Conservation (phyloP, 2,113 vertebrate species). For the Trichomycterus rosablanca region DNA sequence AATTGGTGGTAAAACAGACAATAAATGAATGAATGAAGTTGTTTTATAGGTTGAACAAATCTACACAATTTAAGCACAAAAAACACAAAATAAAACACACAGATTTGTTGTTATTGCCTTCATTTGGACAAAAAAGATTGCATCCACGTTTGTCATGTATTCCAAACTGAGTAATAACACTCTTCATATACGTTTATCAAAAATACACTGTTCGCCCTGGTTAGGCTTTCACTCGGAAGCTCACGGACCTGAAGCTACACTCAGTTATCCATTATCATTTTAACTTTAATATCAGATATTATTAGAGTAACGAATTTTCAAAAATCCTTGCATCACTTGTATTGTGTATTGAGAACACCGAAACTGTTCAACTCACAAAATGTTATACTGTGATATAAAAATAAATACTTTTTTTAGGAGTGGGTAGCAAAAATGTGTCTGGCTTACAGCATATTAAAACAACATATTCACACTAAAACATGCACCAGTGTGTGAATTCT, state of each 20-base stretch:
- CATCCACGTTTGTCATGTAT: constrained; percentile 63
- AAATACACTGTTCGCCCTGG: constrained; percentile 69
- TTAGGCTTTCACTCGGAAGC: constrained; percentile 49
- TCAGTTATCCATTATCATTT: constrained; percentile 47
- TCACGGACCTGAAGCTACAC: constrained; percentile 54
- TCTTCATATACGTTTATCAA: constrained; percentile 67
- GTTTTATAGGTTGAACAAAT: too few relatives aligned
- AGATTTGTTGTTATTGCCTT: constrained; percentile 59
- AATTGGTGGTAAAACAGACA: too few relatives aligned
- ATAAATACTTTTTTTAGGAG: constrained; percentile 52
- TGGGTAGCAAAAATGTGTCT: constrained; percentile 32
- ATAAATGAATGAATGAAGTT: too few relatives aligned
- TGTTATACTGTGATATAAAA: constrained; percentile 48
- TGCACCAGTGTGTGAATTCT: constrained; percentile 30
- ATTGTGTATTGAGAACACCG: constrained; percentile 39
- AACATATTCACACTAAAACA: constrained; percentile 25
- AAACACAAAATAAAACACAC: constrained; percentile 48
- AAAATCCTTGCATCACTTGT: constrained; percentile 63
- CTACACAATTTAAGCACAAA: too few relatives aligned
- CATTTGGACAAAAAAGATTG: constrained; percentile 59
- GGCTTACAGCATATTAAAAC: constrained; percentile 30
- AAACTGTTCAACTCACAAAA: constrained; percentile 43
- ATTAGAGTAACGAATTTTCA: constrained; percentile 21
- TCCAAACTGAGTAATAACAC: constrained; percentile 63
- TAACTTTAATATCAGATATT: constrained; percentile 30